Conservation (phyloP, 2,888 invertebrate genomes). For the Melipona bicolor region DNA sequence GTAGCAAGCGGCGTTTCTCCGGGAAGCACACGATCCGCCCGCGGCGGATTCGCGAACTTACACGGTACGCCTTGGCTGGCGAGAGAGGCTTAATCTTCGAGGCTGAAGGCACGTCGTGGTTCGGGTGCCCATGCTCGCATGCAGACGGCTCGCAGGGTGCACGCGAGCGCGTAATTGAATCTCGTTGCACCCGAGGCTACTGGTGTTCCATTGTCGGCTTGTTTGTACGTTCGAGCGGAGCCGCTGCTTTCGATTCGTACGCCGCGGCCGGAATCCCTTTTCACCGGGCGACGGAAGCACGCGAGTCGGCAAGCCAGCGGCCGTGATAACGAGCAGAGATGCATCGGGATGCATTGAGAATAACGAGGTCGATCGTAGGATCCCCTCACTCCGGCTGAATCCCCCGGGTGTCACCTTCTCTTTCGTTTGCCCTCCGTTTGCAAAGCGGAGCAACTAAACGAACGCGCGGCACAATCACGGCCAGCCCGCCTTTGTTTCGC, state of each 20-base stretch:
- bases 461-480: neutral
- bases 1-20: slow-evolving; percentile 7
- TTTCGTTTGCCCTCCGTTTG: neutral
- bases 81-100: slow-evolving; percentile 43
- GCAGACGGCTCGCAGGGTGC: slow-evolving; percentile 39
- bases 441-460: neutral
- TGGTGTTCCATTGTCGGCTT: slow-evolving; percentile 46
- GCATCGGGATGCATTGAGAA: slow-evolving; percentile 22
- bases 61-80: neutral
- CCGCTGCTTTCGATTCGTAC: slow-evolving; percentile 30
- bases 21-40: neutral
- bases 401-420: neutral
- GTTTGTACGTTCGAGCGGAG: slow-evolving; percentile 44
- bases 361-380: slow-evolving; percentile 34
- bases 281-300: slow-evolving; percentile 20
- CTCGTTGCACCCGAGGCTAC: slow-evolving; percentile 41
- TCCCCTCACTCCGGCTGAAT: neutral
- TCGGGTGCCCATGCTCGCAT: slow-evolving; percentile 22
- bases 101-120: slow-evolving; percentile 24
- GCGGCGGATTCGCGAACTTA: slow-evolving; percentile 23
- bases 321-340: neutral
- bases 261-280: slow-evolving; percentile 20
- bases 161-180: slow-evolving; percentile 62
- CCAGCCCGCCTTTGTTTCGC: neutral
- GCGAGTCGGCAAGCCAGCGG: slow-evolving; percentile 2